phyloP scores from a whole-genome alignment of 2,888 invertebrate species.

The Pocota personata region DNA sequence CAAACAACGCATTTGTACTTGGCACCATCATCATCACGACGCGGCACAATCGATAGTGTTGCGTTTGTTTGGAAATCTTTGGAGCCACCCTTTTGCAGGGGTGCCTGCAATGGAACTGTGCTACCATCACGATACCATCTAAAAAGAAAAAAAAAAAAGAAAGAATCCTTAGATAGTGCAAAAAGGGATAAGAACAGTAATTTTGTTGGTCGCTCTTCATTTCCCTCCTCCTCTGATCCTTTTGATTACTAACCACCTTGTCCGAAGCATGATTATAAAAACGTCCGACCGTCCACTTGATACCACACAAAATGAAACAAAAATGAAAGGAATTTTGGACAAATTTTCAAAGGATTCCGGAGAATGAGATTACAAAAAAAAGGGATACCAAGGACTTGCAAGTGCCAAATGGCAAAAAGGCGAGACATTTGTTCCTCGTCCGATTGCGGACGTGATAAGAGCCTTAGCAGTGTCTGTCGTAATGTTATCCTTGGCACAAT shows the following conservation, averaged over 20 bases:
- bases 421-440: slow-evolving; percentile 46
- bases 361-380: background rate
- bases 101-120: slow-evolving; percentile 88
- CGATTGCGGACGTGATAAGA: slow-evolving; percentile 62
- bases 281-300: background rate
- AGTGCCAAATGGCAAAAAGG: slow-evolving; percentile 53
- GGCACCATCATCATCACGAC: slow-evolving; percentile 92
- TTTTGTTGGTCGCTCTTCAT: background rate
- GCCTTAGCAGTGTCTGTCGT: slow-evolving; percentile 3
- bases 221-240: background rate
- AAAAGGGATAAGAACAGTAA: background rate
- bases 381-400: background rate
- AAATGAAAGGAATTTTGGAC: background rate
- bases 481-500: background rate
- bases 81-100: slow-evolving; percentile 88
- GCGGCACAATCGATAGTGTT: slow-evolving; percentile 89
- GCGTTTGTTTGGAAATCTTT: slow-evolving; percentile 90
- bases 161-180: background rate
- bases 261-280: background rate
- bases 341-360: background rate
- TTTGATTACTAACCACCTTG: slow-evolving; percentile 20
- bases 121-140: slow-evolving; percentile 93
- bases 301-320: background rate
- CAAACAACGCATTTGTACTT: slow-evolving; percentile 93
- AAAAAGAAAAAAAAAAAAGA: slow-evolving; percentile 44